Evolutionary conservation across 2,113 vertebrate genomes (phyloP), one percentile per base, ranked within the genome.

Genomic region (Sarotherodon lohbergeri): DNA sequence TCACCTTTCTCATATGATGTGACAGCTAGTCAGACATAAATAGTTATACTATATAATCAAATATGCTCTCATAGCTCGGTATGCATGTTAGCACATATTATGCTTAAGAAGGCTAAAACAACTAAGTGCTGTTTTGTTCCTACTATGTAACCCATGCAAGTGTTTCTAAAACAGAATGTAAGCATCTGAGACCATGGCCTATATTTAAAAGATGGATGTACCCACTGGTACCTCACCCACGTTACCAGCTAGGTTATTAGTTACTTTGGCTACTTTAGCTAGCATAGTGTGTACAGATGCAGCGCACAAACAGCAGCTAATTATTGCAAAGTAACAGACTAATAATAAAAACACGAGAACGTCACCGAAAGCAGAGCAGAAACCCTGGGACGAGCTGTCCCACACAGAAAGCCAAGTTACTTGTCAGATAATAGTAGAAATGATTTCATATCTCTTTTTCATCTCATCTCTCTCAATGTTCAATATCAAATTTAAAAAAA

Each of bases 281-380:
- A 66, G 34, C 9, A 0, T 41, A 68, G 14, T 24, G 36, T 14
- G 34, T 41, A 22, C 2, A 13, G 10, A 39, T 57, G 24, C 55
- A 57, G 13, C 12, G 1, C 63, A 9, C 63, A 68, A 0, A 41
- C 63, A 3, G 11, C n/a, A 41, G 63, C 7, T 9, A 41, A 41
- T 14, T 8, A 14, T 2, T 68, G 36, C 63, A 41, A 24, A 2
- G 19, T 24, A 36, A 19, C 32, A 36, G 59, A 4, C 36, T 71
- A 71, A 73, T 71, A 63, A 63, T 11, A 19, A 4, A 63, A 34
- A 63, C 59, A 34, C 29, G 34, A 63, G 29, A 34, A 22, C 66
- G 6, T 46, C 22, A 24, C 13, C 46, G 16, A 48, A 48, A 48
- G 5, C 5, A 2, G 46, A 6, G 13, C 13, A 48, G 3, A 43